A percentile compares a stretch with the other conserved stretches of the same genome.
phyloP scores from a whole-genome alignment of 2,888 invertebrate genomes.

The Eurytoma californica region DNA sequence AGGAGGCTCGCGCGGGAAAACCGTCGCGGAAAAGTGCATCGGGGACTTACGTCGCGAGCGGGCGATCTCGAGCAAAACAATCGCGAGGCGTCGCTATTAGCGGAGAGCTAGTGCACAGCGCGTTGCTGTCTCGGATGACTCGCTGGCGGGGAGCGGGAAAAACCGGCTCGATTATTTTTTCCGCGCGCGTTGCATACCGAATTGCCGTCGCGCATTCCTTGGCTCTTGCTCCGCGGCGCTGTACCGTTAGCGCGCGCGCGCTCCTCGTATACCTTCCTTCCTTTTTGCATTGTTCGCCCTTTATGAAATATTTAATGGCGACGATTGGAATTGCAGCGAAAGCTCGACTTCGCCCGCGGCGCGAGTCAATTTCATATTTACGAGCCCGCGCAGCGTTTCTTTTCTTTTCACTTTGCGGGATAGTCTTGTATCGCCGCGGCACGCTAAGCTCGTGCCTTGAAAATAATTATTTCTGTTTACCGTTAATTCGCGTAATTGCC shows the following conservation, averaged over 20 bases:
- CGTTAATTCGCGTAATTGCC: no score
- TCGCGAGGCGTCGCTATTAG: background rate
- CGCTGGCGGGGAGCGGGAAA: constrained; percentile 60
- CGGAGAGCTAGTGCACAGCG: constrained; percentile 62
- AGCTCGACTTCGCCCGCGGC: no score
- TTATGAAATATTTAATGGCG: no score
- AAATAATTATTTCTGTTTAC: no score
- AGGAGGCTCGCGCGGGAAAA: no score
- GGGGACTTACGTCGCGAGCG: background rate
- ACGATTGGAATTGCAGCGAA: no score
- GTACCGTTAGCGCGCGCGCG: constrained; percentile 50
- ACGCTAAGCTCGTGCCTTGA: no score
- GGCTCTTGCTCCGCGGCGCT: constrained; percentile 73
- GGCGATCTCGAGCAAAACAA: background rate
- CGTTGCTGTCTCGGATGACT: background rate
- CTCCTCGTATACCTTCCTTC: background rate
- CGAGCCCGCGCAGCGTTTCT: no score
- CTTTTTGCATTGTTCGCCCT: no score
- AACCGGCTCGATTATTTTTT: constrained; percentile 55
- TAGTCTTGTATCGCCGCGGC: no score
- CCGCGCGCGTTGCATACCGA: constrained; percentile 54
- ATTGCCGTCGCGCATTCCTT: constrained; percentile 74
- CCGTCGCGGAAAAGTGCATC: background rate
- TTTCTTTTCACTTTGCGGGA: no score
- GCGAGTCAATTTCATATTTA: no score